Base-by-base conservation (phyloP, 2,797 vertebrate genomes). In the Pipistrellus kuhlii region DNA sequence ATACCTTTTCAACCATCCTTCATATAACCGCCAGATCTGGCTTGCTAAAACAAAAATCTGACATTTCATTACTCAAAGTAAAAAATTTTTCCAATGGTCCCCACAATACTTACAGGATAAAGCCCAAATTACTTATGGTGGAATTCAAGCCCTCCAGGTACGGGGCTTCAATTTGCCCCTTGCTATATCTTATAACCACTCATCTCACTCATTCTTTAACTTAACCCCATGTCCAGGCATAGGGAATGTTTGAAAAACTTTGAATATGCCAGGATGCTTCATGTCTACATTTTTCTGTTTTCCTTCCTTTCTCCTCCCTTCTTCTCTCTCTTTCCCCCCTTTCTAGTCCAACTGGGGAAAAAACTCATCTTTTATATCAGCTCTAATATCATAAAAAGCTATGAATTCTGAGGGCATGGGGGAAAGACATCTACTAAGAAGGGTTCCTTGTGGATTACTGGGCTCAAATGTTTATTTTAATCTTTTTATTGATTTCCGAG, bases 41-140 rank as follows among this genome's bases (percentile, higher is more conserved):
- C 13, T 66, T 92, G 71, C 35, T 83, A 68, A 86, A 82, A 90
- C 41, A 86, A 85, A 85, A 76, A 83, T 80, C 18, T 83, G 62
- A 71, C 17, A 4, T 88, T 80, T 71, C 35, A 77, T 83, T 77
- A 73, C n/a, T 35, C 17, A 51, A 68, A 55, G 38, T 87, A 90
- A 68, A 92, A 83, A 83, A 59, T 18, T 92, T 53, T 53, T 64
- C 18, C 21, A 64, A 4, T 85, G 25, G 1, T 53, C n/a, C 25
- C 32, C 23, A 11, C 14, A n/a, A 53, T 81, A 30, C 38, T 17
- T 85, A 41, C 0, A 51, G 81, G 13, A 81, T 92, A 48, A 85
- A 92, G 21, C 17, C 32, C 51, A 81, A 82, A 71, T 53, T 71
- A 71, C 27, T 86, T 44, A 71, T 30, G 17, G 27, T 2, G 30